phyloP scores from a whole-genome alignment of 2,888 invertebrate genomes.

The Blastobasis adustella region DNA sequence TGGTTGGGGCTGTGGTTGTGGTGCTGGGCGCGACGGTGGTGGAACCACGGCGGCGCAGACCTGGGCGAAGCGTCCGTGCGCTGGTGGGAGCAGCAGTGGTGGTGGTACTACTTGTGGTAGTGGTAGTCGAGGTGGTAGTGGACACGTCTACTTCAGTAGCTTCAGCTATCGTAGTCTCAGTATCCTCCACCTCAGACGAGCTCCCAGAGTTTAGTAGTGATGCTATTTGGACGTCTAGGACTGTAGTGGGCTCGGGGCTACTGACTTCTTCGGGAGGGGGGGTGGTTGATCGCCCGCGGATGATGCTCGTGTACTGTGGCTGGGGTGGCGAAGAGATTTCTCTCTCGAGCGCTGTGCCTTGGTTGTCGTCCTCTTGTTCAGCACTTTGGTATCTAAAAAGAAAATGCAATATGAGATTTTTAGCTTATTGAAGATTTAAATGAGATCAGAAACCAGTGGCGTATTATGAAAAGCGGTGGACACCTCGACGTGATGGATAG shows the following conservation, averaged over 20 bases:
- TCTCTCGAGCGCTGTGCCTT: slow-evolving; percentile 53
- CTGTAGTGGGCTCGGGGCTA: slow-evolving; percentile 54
- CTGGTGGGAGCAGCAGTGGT: slow-evolving; percentile 26
- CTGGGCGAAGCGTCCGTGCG: slow-evolving; percentile 30
- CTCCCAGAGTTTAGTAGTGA: slow-evolving; percentile 54
- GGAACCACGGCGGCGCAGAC: slow-evolving; percentile 8
- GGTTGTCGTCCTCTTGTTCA: slow-evolving; percentile 42
- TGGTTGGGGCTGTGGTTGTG: slow-evolving; percentile 34
- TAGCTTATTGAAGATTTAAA: no score
- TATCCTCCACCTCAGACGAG: slow-evolving; percentile 20
- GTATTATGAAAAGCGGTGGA: no score
- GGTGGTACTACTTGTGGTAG: slow-evolving; percentile 29
- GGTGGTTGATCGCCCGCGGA: slow-evolving; percentile 50
- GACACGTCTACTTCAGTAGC: slow-evolving; percentile 34
- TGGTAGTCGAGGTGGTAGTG: slow-evolving; percentile 33
- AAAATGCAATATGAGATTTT: neutral
- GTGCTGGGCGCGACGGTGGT: slow-evolving; percentile 27
- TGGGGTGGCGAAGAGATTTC: slow-evolving; percentile 55
- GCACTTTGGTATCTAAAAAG: slow-evolving; percentile 42
- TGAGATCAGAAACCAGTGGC: no score
- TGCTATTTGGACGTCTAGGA: slow-evolving; percentile 62
- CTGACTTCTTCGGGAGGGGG: slow-evolving; percentile 29
- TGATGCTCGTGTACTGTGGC: slow-evolving; percentile 57
- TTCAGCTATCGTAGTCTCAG: slow-evolving; percentile 30
- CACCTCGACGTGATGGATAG: no score